These are phyloP conservation scores for Corythoichthys haematopterus DNA, from an alignment of 2,113 vertebrate genomes.

Conservation along the genomic window DNA sequence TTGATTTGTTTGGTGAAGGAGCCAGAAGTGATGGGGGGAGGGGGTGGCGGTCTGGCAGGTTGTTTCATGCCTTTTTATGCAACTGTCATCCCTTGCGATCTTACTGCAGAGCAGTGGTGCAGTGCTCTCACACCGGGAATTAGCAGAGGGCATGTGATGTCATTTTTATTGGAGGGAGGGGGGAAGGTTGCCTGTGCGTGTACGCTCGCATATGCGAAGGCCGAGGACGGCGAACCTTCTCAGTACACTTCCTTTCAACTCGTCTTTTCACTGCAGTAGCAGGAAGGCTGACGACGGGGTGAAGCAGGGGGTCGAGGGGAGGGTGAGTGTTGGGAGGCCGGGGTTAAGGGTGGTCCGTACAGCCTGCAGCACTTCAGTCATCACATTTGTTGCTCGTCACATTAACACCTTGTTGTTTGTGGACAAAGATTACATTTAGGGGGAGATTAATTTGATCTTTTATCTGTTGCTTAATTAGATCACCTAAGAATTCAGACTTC, in stretches of 20 bases:
- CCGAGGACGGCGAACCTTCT: slow-evolving; percentile 33
- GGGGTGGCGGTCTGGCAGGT: slow-evolving; percentile 39
- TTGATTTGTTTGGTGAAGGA: slow-evolving; percentile 35
- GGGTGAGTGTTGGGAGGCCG: neutral
- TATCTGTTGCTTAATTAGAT: neutral
- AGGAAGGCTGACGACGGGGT: slow-evolving; percentile 6
- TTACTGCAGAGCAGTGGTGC: slow-evolving; percentile 55
- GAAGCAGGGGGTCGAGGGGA: slow-evolving; percentile 26
- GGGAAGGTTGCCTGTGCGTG: neutral
- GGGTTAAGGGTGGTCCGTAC: slow-evolving; percentile 2
- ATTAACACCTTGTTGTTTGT: slow-evolving; percentile 26
- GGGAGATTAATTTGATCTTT: neutral
- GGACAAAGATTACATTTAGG: neutral
- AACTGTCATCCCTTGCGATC: slow-evolving; percentile 52
- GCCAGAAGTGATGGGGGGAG: slow-evolving; percentile 21
- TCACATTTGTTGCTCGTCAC: slow-evolving; percentile 33
- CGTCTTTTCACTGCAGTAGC: slow-evolving; percentile 38
- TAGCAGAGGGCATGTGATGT: slow-evolving; percentile 58
- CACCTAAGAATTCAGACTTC: too few relatives aligned
- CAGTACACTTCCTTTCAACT: slow-evolving; percentile 38
- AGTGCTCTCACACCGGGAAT: slow-evolving; percentile 50
- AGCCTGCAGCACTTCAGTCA: slow-evolving; percentile 25
- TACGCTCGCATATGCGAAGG: neutral
- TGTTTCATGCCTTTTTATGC: slow-evolving; percentile 63
- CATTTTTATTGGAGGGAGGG: slow-evolving; percentile 56